phyloP scores from a whole-genome alignment of 2,113 vertebrate genomes.

The Centrocercus urophasianus region DNA sequence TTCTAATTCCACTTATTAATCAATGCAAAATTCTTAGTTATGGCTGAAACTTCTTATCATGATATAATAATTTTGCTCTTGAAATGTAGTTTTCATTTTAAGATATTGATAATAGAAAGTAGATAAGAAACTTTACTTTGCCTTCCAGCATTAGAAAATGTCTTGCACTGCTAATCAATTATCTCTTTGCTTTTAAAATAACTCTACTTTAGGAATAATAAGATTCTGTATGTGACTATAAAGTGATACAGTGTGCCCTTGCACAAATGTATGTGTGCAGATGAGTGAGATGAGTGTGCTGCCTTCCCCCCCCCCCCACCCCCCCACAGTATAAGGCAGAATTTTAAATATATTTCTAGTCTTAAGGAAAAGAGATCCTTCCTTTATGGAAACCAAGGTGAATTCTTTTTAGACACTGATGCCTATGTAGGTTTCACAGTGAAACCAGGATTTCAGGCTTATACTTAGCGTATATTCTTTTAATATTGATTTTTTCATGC shows the following conservation, averaged over 20 bases:
- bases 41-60: conserved; percentile 61
- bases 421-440: not conserved
- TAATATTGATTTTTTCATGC: not conserved
- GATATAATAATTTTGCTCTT: conserved; percentile 46
- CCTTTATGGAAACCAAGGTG: not conserved
- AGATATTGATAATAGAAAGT: conserved; percentile 55
- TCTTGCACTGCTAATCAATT: conserved; percentile 65
- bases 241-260: not conserved
- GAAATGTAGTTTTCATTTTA: conserved; percentile 53
- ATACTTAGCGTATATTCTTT: not conserved
- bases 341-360: not conserved
- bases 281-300: not conserved
- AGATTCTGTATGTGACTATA: conserved; percentile 30
- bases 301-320: too few relatives aligned
- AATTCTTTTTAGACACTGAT: not conserved
- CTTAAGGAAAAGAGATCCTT: not conserved
- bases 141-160: conserved; percentile 54
- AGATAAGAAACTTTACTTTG: conserved; percentile 69
- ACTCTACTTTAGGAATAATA: conserved; percentile 13
- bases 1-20: conserved; percentile 41
- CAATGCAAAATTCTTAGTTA: conserved; percentile 57
- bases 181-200: conserved; percentile 54
- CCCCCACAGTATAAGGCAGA: not conserved
- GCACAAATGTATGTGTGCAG: not conserved
- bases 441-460: not conserved